These are phyloP conservation scores for Ametastegia equiseti DNA, from an alignment of 2,888 invertebrate genomes.

Conservation along the genomic window DNA sequence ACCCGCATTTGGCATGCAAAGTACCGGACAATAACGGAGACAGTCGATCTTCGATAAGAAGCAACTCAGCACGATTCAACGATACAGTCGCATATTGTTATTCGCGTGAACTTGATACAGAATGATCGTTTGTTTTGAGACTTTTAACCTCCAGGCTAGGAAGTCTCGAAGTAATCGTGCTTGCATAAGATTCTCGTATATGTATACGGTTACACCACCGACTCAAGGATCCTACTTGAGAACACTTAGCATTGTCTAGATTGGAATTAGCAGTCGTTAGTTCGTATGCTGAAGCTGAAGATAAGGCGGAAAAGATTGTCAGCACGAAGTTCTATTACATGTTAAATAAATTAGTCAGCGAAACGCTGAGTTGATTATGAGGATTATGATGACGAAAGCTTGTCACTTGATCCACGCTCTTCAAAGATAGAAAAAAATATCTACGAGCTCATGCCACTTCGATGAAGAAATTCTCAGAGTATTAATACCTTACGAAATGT, in stretches of 20 bases:
- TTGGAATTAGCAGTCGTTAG: constrained; percentile 25
- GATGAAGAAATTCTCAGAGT: neutral
- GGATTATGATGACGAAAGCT: neutral
- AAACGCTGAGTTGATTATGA: constrained; percentile 2
- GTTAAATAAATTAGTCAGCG: constrained; percentile 5
- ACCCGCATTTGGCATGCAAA: constrained; percentile 35
- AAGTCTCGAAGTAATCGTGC: constrained; percentile 26
- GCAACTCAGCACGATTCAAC: constrained; percentile 19
- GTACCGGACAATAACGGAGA: constrained; percentile 13
- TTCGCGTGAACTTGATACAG: constrained; percentile 35
- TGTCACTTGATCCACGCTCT: neutral
- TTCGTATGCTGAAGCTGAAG: neutral
- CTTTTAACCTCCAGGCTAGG: neutral
- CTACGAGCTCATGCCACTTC: neutral
- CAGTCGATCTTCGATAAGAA: constrained; percentile 5
- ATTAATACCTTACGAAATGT: neutral
- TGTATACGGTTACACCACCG: neutral
- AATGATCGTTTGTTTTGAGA: constrained; percentile 12
- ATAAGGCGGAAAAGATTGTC: constrained; percentile 10
- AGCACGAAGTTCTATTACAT: neutral
- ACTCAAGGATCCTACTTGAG: constrained; percentile 7
- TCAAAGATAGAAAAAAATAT: neutral
- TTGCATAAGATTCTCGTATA: constrained; percentile 17
- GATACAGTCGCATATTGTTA: constrained; percentile 7
- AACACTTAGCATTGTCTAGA: constrained; percentile 25